Conservation (phyloP, 2,888 invertebrate species). For the Vannuccia rotundouncinata region DNA sequence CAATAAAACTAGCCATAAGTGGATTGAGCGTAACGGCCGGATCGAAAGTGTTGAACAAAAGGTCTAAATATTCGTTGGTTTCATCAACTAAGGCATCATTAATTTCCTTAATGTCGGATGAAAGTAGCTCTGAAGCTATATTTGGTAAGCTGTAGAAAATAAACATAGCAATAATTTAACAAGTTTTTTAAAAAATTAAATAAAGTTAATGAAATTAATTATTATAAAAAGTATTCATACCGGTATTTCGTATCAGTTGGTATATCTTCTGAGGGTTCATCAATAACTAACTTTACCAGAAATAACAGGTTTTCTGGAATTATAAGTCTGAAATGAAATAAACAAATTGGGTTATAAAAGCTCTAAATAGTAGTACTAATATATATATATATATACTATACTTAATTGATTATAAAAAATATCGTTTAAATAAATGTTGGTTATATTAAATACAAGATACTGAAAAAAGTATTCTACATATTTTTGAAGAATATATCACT, state of each 20-base stretch:
- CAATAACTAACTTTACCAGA: background rate
- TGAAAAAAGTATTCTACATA: too few relatives aligned
- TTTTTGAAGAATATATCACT: too few relatives aligned
- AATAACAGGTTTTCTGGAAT: background rate
- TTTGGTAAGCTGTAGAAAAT: background rate
- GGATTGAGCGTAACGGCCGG: background rate
- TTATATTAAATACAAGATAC: too few relatives aligned
- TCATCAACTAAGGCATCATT: constrained; percentile 6
- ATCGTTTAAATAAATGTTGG: too few relatives aligned
- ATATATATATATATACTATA: too few relatives aligned
- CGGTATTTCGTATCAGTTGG: background rate
- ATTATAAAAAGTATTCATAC: background rate
- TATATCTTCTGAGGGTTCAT: background rate
- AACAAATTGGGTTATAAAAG: too few relatives aligned
- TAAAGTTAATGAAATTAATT: background rate
- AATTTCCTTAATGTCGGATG: background rate
- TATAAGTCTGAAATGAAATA: background rate
- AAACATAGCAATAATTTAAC: background rate
- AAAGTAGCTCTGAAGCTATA: background rate
- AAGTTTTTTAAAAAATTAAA: background rate
- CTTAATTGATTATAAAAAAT: too few relatives aligned
- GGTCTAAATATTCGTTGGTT: background rate
- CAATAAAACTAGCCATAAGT: background rate
- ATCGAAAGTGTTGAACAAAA: background rate
- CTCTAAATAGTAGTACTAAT: too few relatives aligned